phyloP scores from a whole-genome alignment of 2,113 vertebrate genomes.

The Pagrus major region DNA sequence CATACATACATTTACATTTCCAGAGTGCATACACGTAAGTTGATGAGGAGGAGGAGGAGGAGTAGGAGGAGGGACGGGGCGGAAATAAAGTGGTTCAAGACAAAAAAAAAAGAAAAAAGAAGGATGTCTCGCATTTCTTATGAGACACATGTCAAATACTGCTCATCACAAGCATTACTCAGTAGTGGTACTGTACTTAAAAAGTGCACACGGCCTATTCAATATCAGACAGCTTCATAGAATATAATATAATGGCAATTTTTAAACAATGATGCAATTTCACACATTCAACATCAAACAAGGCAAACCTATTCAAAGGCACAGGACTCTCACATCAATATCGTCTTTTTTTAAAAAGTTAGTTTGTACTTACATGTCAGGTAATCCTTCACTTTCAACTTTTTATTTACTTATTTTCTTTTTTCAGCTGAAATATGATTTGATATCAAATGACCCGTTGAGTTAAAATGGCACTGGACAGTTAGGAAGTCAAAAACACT shows the following conservation, averaged over 20 bases:
- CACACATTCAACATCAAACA: conserved; percentile 95
- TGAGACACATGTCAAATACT: conserved; percentile 85
- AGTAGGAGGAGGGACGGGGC: conserved; percentile 14
- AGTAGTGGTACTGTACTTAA: conserved; percentile 91
- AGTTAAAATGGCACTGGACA: conserved; percentile 87
- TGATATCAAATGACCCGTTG: conserved; percentile 80
- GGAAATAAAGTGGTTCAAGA: conserved; percentile 76
- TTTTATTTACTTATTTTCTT: conserved; percentile 38
- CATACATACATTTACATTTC: conserved; percentile 86
- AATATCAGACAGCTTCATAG: conserved; percentile 87
- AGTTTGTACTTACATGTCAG: conserved; percentile 66
- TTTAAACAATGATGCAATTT: conserved; percentile 89
- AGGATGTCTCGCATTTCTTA: conserved; percentile 82
- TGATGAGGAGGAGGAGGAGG: conserved; percentile 72
- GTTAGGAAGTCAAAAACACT: conserved; percentile 63
- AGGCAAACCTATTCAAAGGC: conserved; percentile 94
- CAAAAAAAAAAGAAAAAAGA: conserved; percentile 66
- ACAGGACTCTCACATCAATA: conserved; percentile 93
- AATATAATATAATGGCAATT: conserved; percentile 87
- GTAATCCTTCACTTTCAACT: conserved; percentile 76
- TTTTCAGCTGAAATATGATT: conserved; percentile 60
- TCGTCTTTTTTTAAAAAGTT: conserved; percentile 67
- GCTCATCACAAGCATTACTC: conserved; percentile 89
- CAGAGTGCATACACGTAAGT: conserved; percentile 86
- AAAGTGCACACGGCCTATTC: conserved; percentile 88